phyloP scores from a whole-genome alignment of 2,113 vertebrate genomes.

The Stegastes partitus region DNA sequence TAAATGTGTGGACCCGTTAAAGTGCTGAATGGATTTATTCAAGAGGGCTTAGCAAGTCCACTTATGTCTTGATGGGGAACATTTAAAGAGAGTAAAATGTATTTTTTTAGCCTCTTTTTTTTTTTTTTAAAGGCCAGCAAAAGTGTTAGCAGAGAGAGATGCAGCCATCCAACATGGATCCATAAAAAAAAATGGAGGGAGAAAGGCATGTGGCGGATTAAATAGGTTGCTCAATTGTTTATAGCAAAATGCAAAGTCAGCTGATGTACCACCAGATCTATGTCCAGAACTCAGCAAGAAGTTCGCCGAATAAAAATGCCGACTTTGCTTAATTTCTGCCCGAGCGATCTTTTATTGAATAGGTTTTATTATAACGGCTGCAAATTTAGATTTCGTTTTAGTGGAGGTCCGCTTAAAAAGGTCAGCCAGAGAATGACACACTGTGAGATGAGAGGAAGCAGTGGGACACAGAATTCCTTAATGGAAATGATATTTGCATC shows the following conservation, averaged over 20 bases:
- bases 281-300: slow-evolving; percentile 11
- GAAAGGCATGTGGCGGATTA: slow-evolving; percentile 16
- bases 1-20: not conserved
- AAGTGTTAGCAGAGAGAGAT: slow-evolving; percentile 4
- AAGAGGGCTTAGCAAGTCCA: not conserved
- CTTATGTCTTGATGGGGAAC: not conserved
- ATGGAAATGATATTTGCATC: too few species aligned
- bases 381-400: not conserved
- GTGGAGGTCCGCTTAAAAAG: not conserved
- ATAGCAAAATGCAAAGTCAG: slow-evolving; percentile 47
- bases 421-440: not conserved
- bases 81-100: slow-evolving; percentile 13
- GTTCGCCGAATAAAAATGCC: slow-evolving; percentile 37
- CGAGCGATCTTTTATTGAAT: slow-evolving; percentile 19
- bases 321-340: slow-evolving; percentile 19
- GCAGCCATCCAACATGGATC: slow-evolving; percentile 1
- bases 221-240: slow-evolving; percentile 55
- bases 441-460: not conserved
- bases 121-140: not conserved
- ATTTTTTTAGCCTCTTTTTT: not conserved
- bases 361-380: not conserved
- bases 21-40: slow-evolving; percentile 5
- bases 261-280: slow-evolving; percentile 33
- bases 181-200: slow-evolving; percentile 10
- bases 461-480: not conserved